These are phyloP conservation scores for Furcula furcula DNA, from an alignment of 2,888 invertebrate genomes.

Conservation along the genomic window DNA sequence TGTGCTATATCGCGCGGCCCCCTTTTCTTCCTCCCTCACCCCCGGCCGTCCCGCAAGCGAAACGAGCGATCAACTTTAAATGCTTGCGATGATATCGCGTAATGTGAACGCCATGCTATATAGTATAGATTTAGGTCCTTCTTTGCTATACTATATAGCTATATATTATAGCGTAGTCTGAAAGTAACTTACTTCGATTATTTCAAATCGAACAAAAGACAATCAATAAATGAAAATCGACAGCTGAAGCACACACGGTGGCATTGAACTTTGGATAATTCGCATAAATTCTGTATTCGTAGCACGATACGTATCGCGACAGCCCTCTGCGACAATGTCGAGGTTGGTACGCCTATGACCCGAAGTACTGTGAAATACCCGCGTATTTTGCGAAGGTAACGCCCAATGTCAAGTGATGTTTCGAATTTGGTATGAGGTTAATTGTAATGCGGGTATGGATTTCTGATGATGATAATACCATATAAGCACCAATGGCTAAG, in stretches of 20 bases:
- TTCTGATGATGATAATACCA: constrained; percentile 10
- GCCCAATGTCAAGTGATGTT: constrained; percentile 9
- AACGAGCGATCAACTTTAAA: too few species aligned
- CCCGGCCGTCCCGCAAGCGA: too few species aligned
- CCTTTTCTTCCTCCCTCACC: too few species aligned
- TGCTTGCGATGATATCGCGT: too few species aligned
- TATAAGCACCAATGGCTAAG: too few species aligned
- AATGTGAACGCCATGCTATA: too few species aligned
- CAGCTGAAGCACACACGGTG: constrained; percentile 20
- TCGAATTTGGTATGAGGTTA: constrained; percentile 23
- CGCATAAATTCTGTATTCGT: constrained; percentile 35
- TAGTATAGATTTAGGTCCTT: too few species aligned
- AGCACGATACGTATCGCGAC: constrained; percentile 29
- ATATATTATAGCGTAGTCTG: too few species aligned
- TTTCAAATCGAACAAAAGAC: constrained; percentile 14
- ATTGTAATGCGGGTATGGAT: constrained; percentile 17
- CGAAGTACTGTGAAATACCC: constrained; percentile 26
- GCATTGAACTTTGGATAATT: constrained; percentile 35
- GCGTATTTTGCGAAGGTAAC: constrained; percentile 31
- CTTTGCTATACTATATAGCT: too few species aligned
- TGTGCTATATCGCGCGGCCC: too few species aligned
- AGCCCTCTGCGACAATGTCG: constrained; percentile 15
- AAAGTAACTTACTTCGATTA: constrained; percentile 6
- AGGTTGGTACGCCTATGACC: constrained; percentile 12
- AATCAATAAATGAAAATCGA: constrained; percentile 23